phyloP scores from a whole-genome alignment of 1,140 invertebrate genomes.

The Rhagoletis pomonella region DNA sequence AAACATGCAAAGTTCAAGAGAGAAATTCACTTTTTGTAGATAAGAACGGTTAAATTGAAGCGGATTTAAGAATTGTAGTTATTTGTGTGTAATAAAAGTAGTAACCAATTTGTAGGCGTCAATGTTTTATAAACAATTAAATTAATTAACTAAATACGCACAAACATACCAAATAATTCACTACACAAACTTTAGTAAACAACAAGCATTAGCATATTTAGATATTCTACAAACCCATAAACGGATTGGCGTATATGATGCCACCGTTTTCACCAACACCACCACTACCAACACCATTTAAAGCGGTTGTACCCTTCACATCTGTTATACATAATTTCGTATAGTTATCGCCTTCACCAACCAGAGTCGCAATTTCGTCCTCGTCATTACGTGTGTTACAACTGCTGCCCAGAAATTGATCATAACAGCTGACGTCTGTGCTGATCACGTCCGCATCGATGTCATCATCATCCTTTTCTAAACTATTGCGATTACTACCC shows the following conservation, averaged over 20 bases:
- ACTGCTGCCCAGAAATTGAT: slow-evolving; percentile 70
- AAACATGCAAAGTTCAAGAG: no score
- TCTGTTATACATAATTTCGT: slow-evolving; percentile 61
- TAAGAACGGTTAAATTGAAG: no score
- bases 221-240: slow-evolving; percentile 72
- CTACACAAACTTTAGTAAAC: not conserved
- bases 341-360: slow-evolving; percentile 66
- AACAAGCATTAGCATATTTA: not conserved
- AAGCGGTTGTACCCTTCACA: slow-evolving; percentile 41
- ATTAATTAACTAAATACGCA: not conserved
- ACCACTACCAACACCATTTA: slow-evolving; percentile 53
- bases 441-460: slow-evolving; percentile 73
- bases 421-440: slow-evolving; percentile 72
- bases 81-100: no score
- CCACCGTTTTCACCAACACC: slow-evolving; percentile 62
- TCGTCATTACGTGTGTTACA: slow-evolving; percentile 71
- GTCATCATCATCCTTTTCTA: slow-evolving; percentile 73
- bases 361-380: slow-evolving; percentile 69
- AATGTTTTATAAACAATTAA: not conserved
- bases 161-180: slow-evolving; percentile 1
- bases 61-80: no score
- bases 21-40: no score
- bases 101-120: no score
- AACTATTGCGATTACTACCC: slow-evolving; percentile 70
- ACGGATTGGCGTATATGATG: slow-evolving; percentile 74